These are phyloP conservation scores for Stichodactyla helianthus DNA, from an alignment of 64 coral and sea anemone species.

Conservation along the genomic window DNA sequence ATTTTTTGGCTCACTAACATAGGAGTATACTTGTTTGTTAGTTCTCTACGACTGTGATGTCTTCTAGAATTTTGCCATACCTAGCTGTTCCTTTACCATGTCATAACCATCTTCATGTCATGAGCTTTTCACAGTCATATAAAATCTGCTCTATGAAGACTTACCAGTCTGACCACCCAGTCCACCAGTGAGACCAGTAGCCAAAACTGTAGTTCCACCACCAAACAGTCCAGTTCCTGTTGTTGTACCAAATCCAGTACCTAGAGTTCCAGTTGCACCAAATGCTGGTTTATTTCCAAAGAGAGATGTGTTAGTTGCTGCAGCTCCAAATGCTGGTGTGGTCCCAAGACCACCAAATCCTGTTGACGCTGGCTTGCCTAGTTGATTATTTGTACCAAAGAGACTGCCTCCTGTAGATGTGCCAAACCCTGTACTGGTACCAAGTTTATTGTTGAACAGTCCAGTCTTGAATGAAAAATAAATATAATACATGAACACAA, in stretches of 20 bases:
- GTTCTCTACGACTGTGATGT: no score
- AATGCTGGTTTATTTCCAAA: slow-evolving; percentile 40
- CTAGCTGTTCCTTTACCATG: no score
- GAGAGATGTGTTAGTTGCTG: neutral
- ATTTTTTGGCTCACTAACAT: no score
- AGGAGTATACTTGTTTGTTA: no score
- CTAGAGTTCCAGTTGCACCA: slow-evolving; percentile 17
- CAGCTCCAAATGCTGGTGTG: slow-evolving; percentile 48
- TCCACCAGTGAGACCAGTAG: slow-evolving; percentile 59
- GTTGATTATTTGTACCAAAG: slow-evolving; percentile 52
- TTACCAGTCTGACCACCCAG: neutral
- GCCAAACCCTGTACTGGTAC: slow-evolving; percentile 30
- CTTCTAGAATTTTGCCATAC: no score
- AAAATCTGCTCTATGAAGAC: neutral
- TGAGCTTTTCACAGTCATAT: no score
- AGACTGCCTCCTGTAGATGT: slow-evolving; percentile 33
- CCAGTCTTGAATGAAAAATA: slow-evolving; percentile 3
- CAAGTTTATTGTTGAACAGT: slow-evolving; percentile 18
- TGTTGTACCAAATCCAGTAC: slow-evolving; percentile 34
- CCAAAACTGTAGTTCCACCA: slow-evolving; percentile 6
- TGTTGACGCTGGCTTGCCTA: slow-evolving; percentile 44
- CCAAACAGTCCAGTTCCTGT: slow-evolving; percentile 70
- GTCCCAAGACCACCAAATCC: slow-evolving; percentile 72
- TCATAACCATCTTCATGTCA: no score
- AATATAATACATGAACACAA: slow-evolving; percentile 2